Evolutionary conservation across 2,888 invertebrate genomes (phyloP), one percentile per base, ranked within the genome.

Genomic region (Meloe dianella): DNA sequence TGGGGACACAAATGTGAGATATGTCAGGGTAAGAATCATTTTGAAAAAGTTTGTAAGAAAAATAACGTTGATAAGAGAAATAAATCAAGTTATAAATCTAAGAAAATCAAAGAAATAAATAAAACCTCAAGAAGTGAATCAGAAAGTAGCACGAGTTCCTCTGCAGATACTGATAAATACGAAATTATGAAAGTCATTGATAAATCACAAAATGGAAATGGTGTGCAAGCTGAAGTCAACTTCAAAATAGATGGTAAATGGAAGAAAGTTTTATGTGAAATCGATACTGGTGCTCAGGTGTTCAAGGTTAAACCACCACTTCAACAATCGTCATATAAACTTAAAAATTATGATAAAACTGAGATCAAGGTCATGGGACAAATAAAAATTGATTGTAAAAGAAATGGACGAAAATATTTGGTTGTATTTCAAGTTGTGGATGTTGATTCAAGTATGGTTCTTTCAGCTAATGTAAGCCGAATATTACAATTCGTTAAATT

Each of bases 241-340:
- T 32, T 60, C 29, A 60, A 8, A 14, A 22, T 60, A 17, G 9
- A 60, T 14, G 29, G 29, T 30, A 60, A 60, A 35, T n/a, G 14
- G 17, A 24, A 60, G 8, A 60, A 35, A 14, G 60, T 60, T 14
- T 17, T 17, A 24, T 60, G 60, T 17, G 29, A 60, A 32, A 14
- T 60, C 6, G 60, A 60, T 60, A 60, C 60, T 7, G 60, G 60
- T 6, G 60, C 60, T 4, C 14, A 60, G n/a, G 17, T 7, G 17
- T n/a, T n/a, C n/a, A n/a, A n/a, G n/a, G n/a, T n/a, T 12, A 32
- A 30, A 29, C 60, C 38, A 17, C 4, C 35, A 27, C 8, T 60
- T 29, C 14, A 5, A 29, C 4, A 3, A 17, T 30, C 60, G 29
- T 6, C 35, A 17, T 27, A 24, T 30, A 30, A 14, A n/a, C 22